These are phyloP conservation scores for Tangara arthus DNA, from an alignment of 2,797 vertebrate species.

Conservation along the genomic window DNA sequence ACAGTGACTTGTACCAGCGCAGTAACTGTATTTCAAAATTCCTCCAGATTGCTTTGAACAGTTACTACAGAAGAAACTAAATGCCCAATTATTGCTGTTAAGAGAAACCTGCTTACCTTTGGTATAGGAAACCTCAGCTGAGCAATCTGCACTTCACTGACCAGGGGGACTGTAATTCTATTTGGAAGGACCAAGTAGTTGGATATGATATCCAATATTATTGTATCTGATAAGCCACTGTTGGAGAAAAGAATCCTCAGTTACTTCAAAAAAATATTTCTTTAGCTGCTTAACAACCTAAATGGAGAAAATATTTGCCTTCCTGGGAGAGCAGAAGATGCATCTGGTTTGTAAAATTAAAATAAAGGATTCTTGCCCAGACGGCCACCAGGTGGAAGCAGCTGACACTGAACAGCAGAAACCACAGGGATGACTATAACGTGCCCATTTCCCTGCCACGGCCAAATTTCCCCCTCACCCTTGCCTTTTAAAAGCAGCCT, in stretches of 20 bases:
- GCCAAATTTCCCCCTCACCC: background rate
- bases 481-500: background rate
- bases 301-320: background rate
- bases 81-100: background rate
- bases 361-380: background rate
- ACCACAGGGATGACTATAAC: background rate
- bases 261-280: background rate
- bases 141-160: constrained; percentile 84
- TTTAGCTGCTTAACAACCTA: background rate
- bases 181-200: constrained; percentile 92
- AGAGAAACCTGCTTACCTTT: constrained; percentile 76
- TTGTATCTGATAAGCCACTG: constrained; percentile 89
- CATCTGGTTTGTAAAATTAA: background rate
- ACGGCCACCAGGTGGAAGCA: constrained; percentile 63
- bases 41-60: background rate
- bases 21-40: background rate
- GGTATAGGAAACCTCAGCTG: constrained; percentile 90
- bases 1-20: background rate
- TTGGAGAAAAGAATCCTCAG: constrained; percentile 1
- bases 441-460: background rate
- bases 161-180: constrained; percentile 89
- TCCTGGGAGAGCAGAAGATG: background rate
- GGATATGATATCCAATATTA: constrained; percentile 93
- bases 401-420: background rate
- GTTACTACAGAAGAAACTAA: background rate